Evolutionary conservation across 2,888 invertebrate genomes (phyloP).

Genomic region (Synanthedon vespiformis): DNA sequence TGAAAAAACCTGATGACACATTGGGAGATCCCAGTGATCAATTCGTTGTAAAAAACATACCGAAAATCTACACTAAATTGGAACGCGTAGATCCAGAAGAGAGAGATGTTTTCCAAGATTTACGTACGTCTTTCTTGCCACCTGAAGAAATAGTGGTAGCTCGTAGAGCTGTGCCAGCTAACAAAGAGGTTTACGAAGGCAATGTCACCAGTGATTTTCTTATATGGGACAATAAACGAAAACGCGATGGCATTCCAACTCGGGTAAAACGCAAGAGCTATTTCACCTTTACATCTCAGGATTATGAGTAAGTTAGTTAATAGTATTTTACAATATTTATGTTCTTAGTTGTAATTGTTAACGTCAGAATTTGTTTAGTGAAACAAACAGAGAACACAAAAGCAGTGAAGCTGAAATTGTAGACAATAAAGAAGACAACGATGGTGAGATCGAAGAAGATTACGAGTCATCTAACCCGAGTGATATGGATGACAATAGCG

Average conservation of each 20-base stretch:
- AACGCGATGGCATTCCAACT: constrained; percentile 19
- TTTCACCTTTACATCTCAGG: constrained; percentile 32
- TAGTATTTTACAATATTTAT: neutral
- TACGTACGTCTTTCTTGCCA: constrained; percentile 74
- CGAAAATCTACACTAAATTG: constrained; percentile 39
- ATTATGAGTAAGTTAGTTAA: constrained; percentile 36
- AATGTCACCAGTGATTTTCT: constrained; percentile 40
- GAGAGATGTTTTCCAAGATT: constrained; percentile 71
- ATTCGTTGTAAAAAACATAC: constrained; percentile 42
- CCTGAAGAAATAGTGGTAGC: constrained; percentile 61
- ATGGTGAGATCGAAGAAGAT: constrained; percentile 27
- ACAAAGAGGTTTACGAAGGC: constrained; percentile 25
- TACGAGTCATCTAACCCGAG: constrained; percentile 26
- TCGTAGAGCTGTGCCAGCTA: constrained; percentile 17
- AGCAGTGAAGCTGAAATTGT: constrained; percentile 15
- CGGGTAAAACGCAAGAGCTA: constrained; percentile 49
- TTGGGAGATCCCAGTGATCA: constrained; percentile 48
- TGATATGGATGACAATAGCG: constrained; percentile 31
- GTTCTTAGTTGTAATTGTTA: too few species aligned
- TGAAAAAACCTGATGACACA: constrained; percentile 27
- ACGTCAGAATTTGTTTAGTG: constrained; percentile 10
- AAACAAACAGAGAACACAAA: constrained; percentile 11
- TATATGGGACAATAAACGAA: constrained; percentile 29
- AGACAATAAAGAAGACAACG: constrained; percentile 18
- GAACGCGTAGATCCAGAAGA: constrained; percentile 66